Base-by-base conservation (phyloP, 2,797 vertebrate species). In the Urosaurus nigricauda region DNA sequence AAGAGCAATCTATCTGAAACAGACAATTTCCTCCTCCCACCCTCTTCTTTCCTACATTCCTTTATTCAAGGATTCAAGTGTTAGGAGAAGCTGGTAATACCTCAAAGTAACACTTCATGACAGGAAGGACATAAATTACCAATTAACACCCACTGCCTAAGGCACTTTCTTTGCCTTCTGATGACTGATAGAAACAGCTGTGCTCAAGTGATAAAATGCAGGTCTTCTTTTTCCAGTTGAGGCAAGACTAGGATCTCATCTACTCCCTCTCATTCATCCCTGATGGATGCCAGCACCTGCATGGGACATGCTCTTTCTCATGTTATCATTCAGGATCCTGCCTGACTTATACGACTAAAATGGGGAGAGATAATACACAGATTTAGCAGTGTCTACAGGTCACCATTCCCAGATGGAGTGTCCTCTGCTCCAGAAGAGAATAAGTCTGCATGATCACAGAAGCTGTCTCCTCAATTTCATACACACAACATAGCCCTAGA, bases 121-220 rank as follows among this genome's bases (percentile, higher is more conserved):
- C 37, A 47, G 60, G 80, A 82, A 82, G 32, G 40, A 75, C 6
- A 1, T 83, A 88, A 88, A 92, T 90, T 88, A 68, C 56, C 40
- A 24, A 26, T 35, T 84, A 86, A 88, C 81, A 87, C 83, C 75
- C 6, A 73, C 88, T 71, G 85, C 80, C 63, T 73, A 56, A 83
- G 89, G 84, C 43, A 82, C 85, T 37, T 70, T 75, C 75, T 85
- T 83, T 88, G 51, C 71, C 79, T 85, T 16, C 37, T 70, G 65
- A 58, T 68, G 83, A 65, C 68, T 85, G 83, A 51, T 3, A 70
- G 53, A 88, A 89, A 86, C 83, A 89, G 88, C 90, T 89, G 90
- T 87, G 63, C 84, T 74, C 83, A 79, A 71, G 89, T 88, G 84
- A 86, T 84, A 89, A 70, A 84, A 81, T 84, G 75, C 17, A 24